Percentiles rank a stretch among this genome's conserved stretches.
Conservation (phyloP, 2,888 invertebrate genomes). For the Nemotelus nigrinus region DNA sequence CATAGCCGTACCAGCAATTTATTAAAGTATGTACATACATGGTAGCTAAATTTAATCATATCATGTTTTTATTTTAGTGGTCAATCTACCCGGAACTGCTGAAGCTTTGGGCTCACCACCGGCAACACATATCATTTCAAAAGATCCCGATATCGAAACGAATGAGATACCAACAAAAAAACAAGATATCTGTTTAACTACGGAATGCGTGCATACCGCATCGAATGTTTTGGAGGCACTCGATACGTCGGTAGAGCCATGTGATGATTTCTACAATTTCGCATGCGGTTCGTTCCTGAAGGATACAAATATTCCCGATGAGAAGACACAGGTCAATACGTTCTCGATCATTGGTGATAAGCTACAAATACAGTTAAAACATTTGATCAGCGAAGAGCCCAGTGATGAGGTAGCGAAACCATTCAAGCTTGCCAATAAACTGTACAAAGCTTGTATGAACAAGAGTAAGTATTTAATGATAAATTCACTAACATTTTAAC, state of each 20-base stretch:
- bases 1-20: too few relatives aligned
- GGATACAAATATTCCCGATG: constrained; percentile 77
- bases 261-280: constrained; percentile 81
- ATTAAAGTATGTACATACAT: too few relatives aligned
- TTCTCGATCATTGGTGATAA: constrained; percentile 65
- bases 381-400: constrained; percentile 62
- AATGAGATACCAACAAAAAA: constrained; percentile 54
- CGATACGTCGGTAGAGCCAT: constrained; percentile 75
- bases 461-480: constrained; percentile 58
- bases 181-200: constrained; percentile 72
- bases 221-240: constrained; percentile 74
- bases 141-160: constrained; percentile 51
- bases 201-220: constrained; percentile 83
- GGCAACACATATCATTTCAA: constrained; percentile 49
- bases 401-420: constrained; percentile 61
- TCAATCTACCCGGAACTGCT: constrained; percentile 55
- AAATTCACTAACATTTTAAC: neutral
- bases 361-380: constrained; percentile 64
- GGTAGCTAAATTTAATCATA: too few relatives aligned
- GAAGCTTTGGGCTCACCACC: constrained; percentile 55
- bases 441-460: constrained; percentile 66
- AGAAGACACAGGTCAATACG: constrained; percentile 66
- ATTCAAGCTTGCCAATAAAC: constrained; percentile 63
- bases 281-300: constrained; percentile 78
- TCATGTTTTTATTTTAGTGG: constrained; percentile 47